Base-by-base conservation (phyloP, 2,113 vertebrate species). In the Chrysemys picta region DNA sequence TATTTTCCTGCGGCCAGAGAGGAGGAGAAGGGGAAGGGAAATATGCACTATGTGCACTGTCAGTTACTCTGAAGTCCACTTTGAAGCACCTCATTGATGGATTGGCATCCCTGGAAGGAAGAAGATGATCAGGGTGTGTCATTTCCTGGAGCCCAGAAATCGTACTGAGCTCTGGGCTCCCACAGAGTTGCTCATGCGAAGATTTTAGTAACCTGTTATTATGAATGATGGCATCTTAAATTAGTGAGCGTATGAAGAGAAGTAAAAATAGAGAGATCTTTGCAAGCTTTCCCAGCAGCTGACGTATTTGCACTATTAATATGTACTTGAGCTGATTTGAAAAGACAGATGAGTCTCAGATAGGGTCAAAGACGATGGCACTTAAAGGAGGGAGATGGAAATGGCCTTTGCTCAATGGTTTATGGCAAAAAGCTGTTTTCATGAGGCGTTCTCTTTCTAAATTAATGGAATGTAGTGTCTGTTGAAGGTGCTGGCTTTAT, bases 221-320 rank as follows among this genome's bases (percentile, higher is more conserved):
- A 87, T 92, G 84, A 95, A 85, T 86, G 47, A 95, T 80, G n/a
- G 47, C 47, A 29, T 86, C 80, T 94, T 84, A 95, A 95, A 94
- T 91, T 86, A 83, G 35, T 42, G 52, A 85, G 78, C 88, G 62
- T 94, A 38, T 49, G 62, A 78, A 89, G 80, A 84, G 14, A 65
- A 94, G 85, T 95, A 96, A 96, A 96, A 96, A 95, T 42, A 94
- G 90, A 62, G 14, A 90, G 53, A n/a, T 27, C 0, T 1, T 31
- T 86, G 12, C 1, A 27, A 95, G 80, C 62, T 94, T 90, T 92
- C 87, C 78, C 82, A 82, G 82, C 38, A 89, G n/a, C 62, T 91
- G 85, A 91, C 0, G 0, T 84, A 14, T 89, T 88, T 93, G 82
- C 47, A 47, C 75, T 95, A 1, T 95, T 87, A 82, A 80, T 95